Conservation (phyloP, 2,797 vertebrate species). For the Syngnathus acus region DNA sequence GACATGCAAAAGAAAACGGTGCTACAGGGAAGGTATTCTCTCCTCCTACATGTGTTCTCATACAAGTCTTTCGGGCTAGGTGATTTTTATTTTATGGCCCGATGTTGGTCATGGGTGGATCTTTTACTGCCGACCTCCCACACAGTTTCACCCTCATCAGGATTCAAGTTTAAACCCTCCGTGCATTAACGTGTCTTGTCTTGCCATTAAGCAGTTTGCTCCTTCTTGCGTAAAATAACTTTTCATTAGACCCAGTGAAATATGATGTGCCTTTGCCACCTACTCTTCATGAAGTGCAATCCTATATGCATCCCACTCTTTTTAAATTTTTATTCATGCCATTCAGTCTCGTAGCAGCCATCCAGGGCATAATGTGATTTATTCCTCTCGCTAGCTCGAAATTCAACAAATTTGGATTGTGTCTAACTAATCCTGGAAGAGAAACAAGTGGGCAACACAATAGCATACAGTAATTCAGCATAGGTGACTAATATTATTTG, state of each 20-base stretch:
- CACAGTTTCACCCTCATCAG: constrained; percentile 1
- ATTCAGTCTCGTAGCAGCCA: constrained; percentile 13
- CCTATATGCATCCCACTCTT: background rate
- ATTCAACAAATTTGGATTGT: constrained; percentile 4
- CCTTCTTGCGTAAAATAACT: background rate
- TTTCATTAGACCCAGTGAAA: constrained; percentile 1
- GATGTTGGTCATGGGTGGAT: background rate
- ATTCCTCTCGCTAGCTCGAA: constrained; percentile 10
- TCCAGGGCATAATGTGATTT: constrained; percentile 36
- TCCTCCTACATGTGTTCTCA: constrained; percentile 1
- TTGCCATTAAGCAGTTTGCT: background rate
- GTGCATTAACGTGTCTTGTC: background rate
- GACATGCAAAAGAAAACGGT: background rate
- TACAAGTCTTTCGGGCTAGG: background rate
- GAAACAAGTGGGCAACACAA: constrained; percentile 12
- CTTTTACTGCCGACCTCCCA: constrained; percentile 16
- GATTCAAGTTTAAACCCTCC: constrained; percentile 4
- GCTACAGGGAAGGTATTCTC: background rate
- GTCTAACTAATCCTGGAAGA: constrained; percentile 27
- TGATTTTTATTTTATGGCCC: background rate
- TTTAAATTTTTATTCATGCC: constrained; percentile 23
- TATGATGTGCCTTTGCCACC: constrained; percentile 9
- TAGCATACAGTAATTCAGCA: background rate
- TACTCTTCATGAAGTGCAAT: constrained; percentile 25
- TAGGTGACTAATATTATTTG: constrained; percentile 18